These are phyloP conservation scores for Ophion obscuratus DNA, from an alignment of 2,888 invertebrate species.

Conservation along the genomic window DNA sequence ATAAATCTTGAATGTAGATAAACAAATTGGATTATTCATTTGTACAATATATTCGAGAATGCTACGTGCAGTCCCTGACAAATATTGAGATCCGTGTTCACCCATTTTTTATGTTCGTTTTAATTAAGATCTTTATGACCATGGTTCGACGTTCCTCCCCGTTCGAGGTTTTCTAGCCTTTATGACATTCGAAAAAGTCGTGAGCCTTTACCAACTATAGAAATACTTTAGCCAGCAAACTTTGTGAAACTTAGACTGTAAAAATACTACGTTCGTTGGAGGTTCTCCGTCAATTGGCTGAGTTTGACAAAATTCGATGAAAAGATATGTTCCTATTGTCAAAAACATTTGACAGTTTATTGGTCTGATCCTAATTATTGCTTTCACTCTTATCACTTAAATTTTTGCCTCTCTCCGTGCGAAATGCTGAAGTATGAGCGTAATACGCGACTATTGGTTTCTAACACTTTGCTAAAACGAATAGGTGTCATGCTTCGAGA, in stretches of 20 bases:
- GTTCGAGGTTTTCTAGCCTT: not conserved
- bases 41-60: too few species aligned
- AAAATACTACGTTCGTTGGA: not conserved
- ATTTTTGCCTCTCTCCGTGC: too few species aligned
- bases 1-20: too few species aligned
- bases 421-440: not conserved
- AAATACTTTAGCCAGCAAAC: conserved; percentile 6
- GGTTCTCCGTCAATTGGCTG: not conserved
- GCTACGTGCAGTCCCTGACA: not conserved
- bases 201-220: not conserved
- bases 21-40: too few species aligned
- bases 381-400: not conserved
- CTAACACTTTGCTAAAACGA: too few species aligned
- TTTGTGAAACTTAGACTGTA: not conserved
- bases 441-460: too few species aligned
- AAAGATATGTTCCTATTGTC: not conserved
- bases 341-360: not conserved
- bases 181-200: not conserved
- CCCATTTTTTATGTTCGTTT: not conserved
- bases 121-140: not conserved
- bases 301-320: not conserved
- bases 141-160: not conserved
- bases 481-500: too few species aligned
- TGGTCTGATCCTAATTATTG: not conserved
- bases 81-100: not conserved